Conservation (phyloP, 2,888 invertebrate species). For the Linnaemya tessellans region DNA sequence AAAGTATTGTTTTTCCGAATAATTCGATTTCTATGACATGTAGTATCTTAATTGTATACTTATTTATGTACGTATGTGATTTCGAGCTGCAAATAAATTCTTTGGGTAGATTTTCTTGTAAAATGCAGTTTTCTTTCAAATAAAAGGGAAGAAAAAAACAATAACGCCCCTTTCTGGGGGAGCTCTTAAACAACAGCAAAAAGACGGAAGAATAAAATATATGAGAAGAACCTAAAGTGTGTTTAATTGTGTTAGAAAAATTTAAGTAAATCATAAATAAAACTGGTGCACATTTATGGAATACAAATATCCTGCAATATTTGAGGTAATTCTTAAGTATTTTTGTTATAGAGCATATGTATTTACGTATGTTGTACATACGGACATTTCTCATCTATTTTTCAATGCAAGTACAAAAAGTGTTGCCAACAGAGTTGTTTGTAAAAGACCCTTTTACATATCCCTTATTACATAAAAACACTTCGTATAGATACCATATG, state of each 20-base stretch:
- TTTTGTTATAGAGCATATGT: constrained; percentile 2
- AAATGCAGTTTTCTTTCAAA: constrained; percentile 25
- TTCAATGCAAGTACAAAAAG: constrained; percentile 9
- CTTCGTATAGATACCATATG: constrained; percentile 37
- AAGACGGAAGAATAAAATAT: constrained; percentile 20
- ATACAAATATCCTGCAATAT: constrained; percentile 29
- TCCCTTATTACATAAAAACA: neutral
- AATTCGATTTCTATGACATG: constrained; percentile 18
- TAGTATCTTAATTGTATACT: neutral
- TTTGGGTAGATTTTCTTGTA: constrained; percentile 40
- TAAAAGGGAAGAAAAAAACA: constrained; percentile 30
- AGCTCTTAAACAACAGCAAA: constrained; percentile 54
- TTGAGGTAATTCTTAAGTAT: constrained; percentile 51
- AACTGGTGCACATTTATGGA: constrained; percentile 45
- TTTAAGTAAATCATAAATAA: constrained; percentile 10
- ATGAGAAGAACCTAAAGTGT: constrained; percentile 30
- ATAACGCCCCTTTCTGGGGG: constrained; percentile 64
- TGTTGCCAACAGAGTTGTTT: constrained; percentile 48
- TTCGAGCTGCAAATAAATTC: constrained; percentile 24
- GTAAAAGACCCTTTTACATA: neutral
- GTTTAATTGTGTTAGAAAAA: constrained; percentile 34
- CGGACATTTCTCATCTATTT: neutral
- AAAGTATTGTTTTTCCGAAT: constrained; percentile 16
- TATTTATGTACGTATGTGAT: neutral
- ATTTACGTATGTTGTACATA: neutral